Percentiles rank a stretch among this genome's conserved stretches.
Evolutionary conservation across 92 coral and sea anemone genomes (phyloP).

Genomic region (Siderastrea siderea): DNA sequence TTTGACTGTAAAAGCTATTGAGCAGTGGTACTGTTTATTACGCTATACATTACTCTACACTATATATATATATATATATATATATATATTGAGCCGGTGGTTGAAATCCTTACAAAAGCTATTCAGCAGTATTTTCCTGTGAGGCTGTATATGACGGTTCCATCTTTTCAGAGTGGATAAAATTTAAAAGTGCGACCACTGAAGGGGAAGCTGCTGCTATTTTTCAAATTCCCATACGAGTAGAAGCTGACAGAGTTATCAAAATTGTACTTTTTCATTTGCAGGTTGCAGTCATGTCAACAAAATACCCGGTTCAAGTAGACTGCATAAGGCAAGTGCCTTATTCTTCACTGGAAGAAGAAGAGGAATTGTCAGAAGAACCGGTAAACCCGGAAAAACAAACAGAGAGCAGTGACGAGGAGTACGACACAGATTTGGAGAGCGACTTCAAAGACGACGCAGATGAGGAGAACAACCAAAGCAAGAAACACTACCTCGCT

Average conservation of each 20-base stretch:
- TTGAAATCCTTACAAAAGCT: no score
- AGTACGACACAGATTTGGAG: conserved; percentile 95
- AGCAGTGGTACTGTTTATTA: no score
- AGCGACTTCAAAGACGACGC: conserved; percentile 39
- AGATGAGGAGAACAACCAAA: conserved; percentile 59
- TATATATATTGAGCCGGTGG: no score
- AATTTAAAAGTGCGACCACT: no score
- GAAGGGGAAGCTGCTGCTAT: no score
- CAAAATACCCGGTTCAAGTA: conserved; percentile 48
- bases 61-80: no score
- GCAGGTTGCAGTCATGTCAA: conserved; percentile 19
- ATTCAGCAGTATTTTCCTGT: no score
- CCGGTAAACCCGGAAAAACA: conserved; percentile 21
- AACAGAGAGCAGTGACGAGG: conserved; percentile 78
- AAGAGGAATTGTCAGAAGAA: conserved; percentile 22
- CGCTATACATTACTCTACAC: no score
- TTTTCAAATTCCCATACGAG: no score
- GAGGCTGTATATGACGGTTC: no score
- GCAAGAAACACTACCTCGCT: conserved; percentile 75
- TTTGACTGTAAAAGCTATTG: no score
- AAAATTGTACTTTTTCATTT: neutral
- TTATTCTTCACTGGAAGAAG: conserved; percentile 24
- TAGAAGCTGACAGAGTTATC: neutral
- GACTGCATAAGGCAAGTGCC: conserved; percentile 90
- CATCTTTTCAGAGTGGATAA: no score